Percentiles rank a stretch among this genome's conserved stretches.
Conservation (phyloP, 2,888 invertebrate genomes). For the Drosophila paucipuncta region DNA sequence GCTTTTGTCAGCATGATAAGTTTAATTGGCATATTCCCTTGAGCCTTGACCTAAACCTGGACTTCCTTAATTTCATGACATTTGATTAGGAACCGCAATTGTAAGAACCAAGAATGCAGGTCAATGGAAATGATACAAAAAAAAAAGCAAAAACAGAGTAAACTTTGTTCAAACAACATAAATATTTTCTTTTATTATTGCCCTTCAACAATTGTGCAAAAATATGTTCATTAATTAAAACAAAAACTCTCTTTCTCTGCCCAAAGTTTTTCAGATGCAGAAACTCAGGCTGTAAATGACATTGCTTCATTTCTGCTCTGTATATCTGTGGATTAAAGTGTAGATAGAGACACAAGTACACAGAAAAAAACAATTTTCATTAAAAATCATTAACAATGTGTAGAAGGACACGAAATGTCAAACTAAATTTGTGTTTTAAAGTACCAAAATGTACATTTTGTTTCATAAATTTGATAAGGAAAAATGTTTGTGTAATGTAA, state of each 20-base stretch:
- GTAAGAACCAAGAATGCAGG: slow-evolving; percentile 15
- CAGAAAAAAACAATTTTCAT: not conserved
- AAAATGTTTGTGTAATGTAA: not conserved
- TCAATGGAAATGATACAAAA: slow-evolving; percentile 1
- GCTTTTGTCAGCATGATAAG: slow-evolving; percentile 52
- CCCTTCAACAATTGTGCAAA: slow-evolving; percentile 34
- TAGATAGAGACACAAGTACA: slow-evolving; percentile 27
- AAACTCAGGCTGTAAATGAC: slow-evolving; percentile 31
- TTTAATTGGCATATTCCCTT: slow-evolving; percentile 58
- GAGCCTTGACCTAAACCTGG: not conserved
- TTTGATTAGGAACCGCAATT: slow-evolving; percentile 39
- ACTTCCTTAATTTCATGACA: slow-evolving; percentile 38
- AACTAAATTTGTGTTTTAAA: not conserved
- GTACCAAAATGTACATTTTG: not conserved
- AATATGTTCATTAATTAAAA: slow-evolving; percentile 43
- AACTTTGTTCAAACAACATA: slow-evolving; percentile 17
- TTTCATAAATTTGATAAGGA: not conserved
- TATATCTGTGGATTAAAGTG: slow-evolving; percentile 45
- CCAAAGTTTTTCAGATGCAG: slow-evolving; percentile 31
- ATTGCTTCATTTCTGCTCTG: slow-evolving; percentile 17
- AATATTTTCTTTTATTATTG: slow-evolving; percentile 71
- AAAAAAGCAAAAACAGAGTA: slow-evolving; percentile 1
- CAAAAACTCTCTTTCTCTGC: slow-evolving; percentile 24
- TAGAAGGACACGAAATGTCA: not conserved
- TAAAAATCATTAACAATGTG: not conserved